Evolutionary conservation across 2,797 vertebrate species (phyloP), one percentile per base, ranked within the genome.

Genomic region (Diceros bicornis): DNA sequence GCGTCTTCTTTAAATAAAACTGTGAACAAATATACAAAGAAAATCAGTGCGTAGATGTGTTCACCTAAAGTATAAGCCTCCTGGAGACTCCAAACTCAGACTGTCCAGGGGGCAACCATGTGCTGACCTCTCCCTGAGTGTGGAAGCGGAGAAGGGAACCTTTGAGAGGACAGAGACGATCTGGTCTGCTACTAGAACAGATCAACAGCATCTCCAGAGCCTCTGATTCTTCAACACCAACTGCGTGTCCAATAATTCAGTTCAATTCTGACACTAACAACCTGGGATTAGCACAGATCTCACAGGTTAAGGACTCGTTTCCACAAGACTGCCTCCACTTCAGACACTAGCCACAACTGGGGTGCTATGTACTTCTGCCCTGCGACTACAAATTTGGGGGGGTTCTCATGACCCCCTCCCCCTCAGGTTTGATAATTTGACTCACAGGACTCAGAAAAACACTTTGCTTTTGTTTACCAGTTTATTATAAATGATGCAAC

Each of bases 361-460:
- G 29, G 18, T 78, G 12, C 27, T 78, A 77, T 44, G 52, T 17
- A 41, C 27, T 61, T 75, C 77, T 27, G 18, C 23, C 14, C 14
- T 27, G 72, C 6, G 18, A 52, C 37, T 75, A 68, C 16, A n/a
- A 59, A 61, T 92, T 50, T 62, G 47, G 47, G 25, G 23, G 6
- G 18, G 41, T 25, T 77, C 71, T 84, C 34, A 89, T n/a, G 41
- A 57, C 25, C 34, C 20, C n/a, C 23, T 82, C 25, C 59, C 41
- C 44, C 57, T 87, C 52, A 50, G 66, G 20, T 79, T 81, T 86
- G 47, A 91, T 72, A 34, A 92, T 68, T 84, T 5, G 12, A 83
- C 50, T 94, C 50, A 75, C 13, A 57, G 86, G 68, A 66, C 25
- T 44, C 68, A 89, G 59, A 32, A 89, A 94, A 94, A 69, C 10